Evolutionary conservation across 2,888 invertebrate species (phyloP).

Genomic region (Thecophora atra): DNA sequence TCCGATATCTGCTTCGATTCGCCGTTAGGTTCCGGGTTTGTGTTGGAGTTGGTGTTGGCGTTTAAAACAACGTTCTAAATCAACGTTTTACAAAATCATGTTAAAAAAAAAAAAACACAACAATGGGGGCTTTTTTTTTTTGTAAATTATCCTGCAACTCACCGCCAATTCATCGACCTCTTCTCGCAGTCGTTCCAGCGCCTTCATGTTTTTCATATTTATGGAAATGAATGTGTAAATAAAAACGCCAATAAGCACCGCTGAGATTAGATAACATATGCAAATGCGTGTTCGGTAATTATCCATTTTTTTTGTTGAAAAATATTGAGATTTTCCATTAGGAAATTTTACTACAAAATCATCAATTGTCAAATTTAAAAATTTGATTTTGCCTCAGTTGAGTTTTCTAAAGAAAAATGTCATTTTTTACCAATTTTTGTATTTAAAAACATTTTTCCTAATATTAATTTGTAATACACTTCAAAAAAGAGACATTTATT

Average conservation of each 20-base stretch:
- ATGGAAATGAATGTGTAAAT: conserved; percentile 46
- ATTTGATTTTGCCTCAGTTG: conserved; percentile 13
- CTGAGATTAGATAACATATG: conserved; percentile 48
- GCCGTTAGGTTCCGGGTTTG: conserved; percentile 40
- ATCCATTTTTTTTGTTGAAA: conserved; percentile 43
- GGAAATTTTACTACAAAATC: conserved; percentile 25
- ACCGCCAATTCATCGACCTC: conserved; percentile 53
- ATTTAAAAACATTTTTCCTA: too few relatives aligned
- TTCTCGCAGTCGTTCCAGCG: conserved; percentile 45
- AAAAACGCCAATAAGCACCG: conserved; percentile 47
- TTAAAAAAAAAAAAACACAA: too few relatives aligned
- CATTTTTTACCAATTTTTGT: too few relatives aligned
- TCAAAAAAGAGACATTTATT: too few relatives aligned
- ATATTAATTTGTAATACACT: too few relatives aligned
- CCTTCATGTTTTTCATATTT: conserved; percentile 45
- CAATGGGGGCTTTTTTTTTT: neutral
- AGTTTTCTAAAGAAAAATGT: neutral
- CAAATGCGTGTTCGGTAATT: conserved; percentile 45
- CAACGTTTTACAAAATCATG: conserved; percentile 4
- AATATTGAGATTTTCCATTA: conserved; percentile 24
- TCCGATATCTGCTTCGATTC: conserved; percentile 44
- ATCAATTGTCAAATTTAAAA: conserved; percentile 21
- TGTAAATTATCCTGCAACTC: conserved; percentile 19
- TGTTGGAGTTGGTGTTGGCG: conserved; percentile 26
- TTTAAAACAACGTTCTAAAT: conserved; percentile 45